Base-by-base conservation (phyloP, 2,113 vertebrate genomes). In the Sardina pilchardus region DNA sequence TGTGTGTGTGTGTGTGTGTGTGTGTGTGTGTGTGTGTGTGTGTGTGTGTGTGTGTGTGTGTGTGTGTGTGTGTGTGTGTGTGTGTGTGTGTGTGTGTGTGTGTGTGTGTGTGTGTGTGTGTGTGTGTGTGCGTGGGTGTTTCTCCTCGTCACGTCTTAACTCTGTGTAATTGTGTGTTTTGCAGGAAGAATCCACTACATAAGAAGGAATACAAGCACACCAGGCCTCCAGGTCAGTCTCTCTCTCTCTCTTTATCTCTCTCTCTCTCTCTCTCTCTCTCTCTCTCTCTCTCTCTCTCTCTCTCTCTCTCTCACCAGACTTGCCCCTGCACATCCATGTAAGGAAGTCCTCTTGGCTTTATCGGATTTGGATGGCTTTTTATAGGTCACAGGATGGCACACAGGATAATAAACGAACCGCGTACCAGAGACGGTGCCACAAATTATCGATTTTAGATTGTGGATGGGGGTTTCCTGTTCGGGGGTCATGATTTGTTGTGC, bases 101-200 rank as follows among this genome's bases (percentile, higher is more conserved):
- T 56, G 53, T 45, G 53, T 56, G 10, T 56, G 3, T 56, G 67
- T 75, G 10, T 36, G 30, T 75, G 67, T 75, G 67, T 75, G 67
- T 75, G 30, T 75, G 12, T 75, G 67, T 36, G 19, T 14, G 8
- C 36, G 26, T 75, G 67, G 2, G 30, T 34, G 30, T 75, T 9
- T 75, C 14, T 36, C 56, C 19, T 24, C 6, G 16, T 24, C 3
- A 24, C 56, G n/a, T 12, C 30, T 30, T 26, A 14, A 82, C 43
- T 59, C n/a, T 86, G 1, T 85, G 26, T 14, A 1, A 16, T 75
- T 80, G 43, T 8, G n/a, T n/a, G n/a, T 53, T 24, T 59, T 81
- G 17, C 91, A 96, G 95, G 89, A 95, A 93, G 42, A 96, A 96
- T 39, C 94, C 92, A 9, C 86, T 93, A n/a, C 95, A 96, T 92